These are phyloP conservation scores for Nasonia oneida DNA, from an alignment of 2,888 invertebrate genomes.

Conservation along the genomic window DNA sequence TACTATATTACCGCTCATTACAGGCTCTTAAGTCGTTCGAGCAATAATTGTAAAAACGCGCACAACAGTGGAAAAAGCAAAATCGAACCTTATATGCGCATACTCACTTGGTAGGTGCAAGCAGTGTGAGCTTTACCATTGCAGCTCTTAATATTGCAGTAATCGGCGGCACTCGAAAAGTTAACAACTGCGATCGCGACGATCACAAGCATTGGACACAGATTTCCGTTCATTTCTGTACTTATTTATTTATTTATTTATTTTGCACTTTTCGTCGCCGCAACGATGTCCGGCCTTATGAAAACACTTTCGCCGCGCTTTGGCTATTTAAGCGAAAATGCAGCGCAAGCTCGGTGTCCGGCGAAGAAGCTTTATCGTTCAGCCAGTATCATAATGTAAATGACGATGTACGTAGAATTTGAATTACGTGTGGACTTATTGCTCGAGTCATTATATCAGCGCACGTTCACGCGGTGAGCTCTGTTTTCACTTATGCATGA, in stretches of 20 bases:
- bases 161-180: neutral
- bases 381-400: neutral
- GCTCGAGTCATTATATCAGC: neutral
- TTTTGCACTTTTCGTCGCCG: neutral
- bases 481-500: neutral
- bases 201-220: neutral
- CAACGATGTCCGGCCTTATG: neutral
- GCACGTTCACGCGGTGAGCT: neutral
- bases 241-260: neutral
- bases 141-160: neutral
- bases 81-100: neutral
- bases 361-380: neutral
- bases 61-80: neutral
- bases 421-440: neutral
- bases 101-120: constrained; percentile 21
- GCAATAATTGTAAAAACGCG: no score
- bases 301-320: neutral
- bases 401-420: neutral
- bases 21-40: no score
- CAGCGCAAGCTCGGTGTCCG: neutral
- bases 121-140: neutral
- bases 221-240: neutral
- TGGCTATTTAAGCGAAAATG: neutral
- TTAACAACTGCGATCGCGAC: neutral
- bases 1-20: neutral